Conservation (phyloP, 2,113 vertebrate species). For the Heloderma charlesbogerti region DNA sequence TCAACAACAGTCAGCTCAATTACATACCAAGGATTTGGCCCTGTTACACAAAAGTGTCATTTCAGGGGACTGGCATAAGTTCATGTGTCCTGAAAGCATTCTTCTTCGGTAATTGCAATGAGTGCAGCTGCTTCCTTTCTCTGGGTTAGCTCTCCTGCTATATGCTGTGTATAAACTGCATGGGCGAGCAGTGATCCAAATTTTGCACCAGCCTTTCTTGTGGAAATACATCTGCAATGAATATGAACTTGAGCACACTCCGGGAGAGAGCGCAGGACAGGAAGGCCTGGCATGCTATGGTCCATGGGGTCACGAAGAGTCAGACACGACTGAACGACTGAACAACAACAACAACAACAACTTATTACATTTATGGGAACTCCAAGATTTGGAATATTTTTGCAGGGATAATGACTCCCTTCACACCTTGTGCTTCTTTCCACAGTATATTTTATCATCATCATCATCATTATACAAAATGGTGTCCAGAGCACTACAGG, state of each 20-base stretch:
- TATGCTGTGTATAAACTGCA: too few relatives aligned
- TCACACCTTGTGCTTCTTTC: neutral
- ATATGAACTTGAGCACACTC: too few relatives aligned
- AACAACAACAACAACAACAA: too few relatives aligned
- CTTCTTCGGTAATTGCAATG: conserved; percentile 11
- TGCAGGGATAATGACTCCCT: neutral
- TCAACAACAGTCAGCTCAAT: conserved; percentile 16
- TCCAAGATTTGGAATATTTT: neutral
- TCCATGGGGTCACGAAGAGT: too few relatives aligned
- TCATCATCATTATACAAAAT: too few relatives aligned
- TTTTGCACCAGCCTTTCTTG: neutral
- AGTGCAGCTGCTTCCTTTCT: neutral
- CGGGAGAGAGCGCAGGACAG: too few relatives aligned
- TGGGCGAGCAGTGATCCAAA: neutral
- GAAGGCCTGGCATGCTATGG: too few relatives aligned
- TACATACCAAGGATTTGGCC: conserved; percentile 7
- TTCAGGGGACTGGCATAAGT: conserved; percentile 29
- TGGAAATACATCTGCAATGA: neutral
- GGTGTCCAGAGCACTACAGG: too few relatives aligned
- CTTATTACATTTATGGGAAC: neutral
- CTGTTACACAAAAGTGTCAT: conserved; percentile 1
- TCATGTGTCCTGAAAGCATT: conserved; percentile 28
- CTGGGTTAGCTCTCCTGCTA: neutral
- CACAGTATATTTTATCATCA: neutral
- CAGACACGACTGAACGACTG: too few relatives aligned